A percentile compares a stretch with the other conserved stretches of the same genome.
Evolutionary conservation across 2,888 invertebrate species (phyloP).

Genomic region (Agrochola lota): DNA sequence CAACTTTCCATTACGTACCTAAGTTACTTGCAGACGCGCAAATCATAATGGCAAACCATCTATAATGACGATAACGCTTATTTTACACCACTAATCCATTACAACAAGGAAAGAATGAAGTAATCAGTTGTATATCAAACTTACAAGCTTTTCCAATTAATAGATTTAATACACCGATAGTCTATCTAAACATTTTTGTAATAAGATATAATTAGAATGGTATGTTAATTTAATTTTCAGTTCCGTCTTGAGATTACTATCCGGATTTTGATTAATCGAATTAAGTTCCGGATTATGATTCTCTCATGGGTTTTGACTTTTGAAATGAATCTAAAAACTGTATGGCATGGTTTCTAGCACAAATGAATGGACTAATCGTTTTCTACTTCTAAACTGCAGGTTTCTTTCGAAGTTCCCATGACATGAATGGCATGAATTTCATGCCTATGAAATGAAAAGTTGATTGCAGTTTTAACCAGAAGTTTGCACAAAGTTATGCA

Average conservation of each 20-base stretch:
- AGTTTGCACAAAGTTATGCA: neutral
- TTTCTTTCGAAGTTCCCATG: no score
- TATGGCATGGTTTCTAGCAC: neutral
- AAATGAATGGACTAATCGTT: neutral
- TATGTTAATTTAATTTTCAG: neutral
- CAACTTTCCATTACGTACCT: neutral
- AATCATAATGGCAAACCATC: neutral
- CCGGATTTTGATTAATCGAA: neutral
- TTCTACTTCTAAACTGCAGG: no score
- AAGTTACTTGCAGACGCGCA: neutral
- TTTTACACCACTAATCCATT: slow-evolving; percentile 56
- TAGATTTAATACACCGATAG: slow-evolving; percentile 30
- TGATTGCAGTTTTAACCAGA: no score
- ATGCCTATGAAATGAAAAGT: no score
- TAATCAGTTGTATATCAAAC: slow-evolving; percentile 25
- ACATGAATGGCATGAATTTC: no score
- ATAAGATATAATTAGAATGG: neutral
- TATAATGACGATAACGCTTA: slow-evolving; percentile 15
- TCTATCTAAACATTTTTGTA: slow-evolving; percentile 8
- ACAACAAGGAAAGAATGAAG: slow-evolving; percentile 21
- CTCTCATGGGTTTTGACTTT: neutral
- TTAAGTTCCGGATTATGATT: neutral
- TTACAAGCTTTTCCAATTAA: slow-evolving; percentile 62
- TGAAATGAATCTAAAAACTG: neutral
- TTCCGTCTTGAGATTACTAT: neutral